These are phyloP conservation scores for Crotalus helleri DNA, from an alignment of 2,113 vertebrate species.

Conservation along the genomic window DNA sequence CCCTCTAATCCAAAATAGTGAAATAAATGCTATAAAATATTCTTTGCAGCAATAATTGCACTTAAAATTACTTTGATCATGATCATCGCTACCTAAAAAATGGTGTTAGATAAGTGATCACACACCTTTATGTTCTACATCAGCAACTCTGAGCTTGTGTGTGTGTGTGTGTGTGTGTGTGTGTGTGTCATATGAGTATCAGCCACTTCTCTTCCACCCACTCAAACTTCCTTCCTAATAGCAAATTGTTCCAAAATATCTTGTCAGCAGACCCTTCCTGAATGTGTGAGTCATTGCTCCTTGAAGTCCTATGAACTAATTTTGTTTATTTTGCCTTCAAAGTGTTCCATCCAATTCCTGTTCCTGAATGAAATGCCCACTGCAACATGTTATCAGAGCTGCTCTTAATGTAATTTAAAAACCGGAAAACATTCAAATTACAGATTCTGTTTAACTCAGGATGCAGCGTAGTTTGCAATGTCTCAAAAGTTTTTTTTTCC, in stretches of 20 bases:
- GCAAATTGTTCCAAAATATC: slow-evolving; percentile 72
- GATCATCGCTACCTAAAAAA: neutral
- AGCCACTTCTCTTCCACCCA: slow-evolving; percentile 70
- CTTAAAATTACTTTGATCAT: neutral
- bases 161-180: slow-evolving; percentile 35
- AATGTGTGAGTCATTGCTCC: slow-evolving; percentile 56
- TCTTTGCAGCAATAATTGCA: neutral
- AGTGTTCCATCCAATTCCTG: slow-evolving; percentile 42
- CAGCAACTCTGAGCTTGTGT: slow-evolving; percentile 49
- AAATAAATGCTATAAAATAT: neutral
- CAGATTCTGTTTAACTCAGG: neutral
- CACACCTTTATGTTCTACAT: slow-evolving; percentile 56
- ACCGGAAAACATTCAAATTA: neutral
- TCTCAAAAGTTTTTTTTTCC: neutral
- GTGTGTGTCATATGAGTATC: slow-evolving; percentile 68
- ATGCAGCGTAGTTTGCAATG: neutral
- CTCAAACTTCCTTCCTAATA: slow-evolving; percentile 75
- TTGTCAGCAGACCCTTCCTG: slow-evolving; percentile 63
- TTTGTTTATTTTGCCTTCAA: slow-evolving; percentile 46
- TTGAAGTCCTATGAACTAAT: slow-evolving; percentile 44
- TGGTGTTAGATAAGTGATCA: slow-evolving; percentile 6
- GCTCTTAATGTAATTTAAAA: neutral
- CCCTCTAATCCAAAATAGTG: neutral
- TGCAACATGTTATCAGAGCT: neutral
- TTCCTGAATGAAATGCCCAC: slow-evolving; percentile 51